phyloP scores from a whole-genome alignment of 2,113 vertebrate genomes.

The Otolemur garnettii region DNA sequence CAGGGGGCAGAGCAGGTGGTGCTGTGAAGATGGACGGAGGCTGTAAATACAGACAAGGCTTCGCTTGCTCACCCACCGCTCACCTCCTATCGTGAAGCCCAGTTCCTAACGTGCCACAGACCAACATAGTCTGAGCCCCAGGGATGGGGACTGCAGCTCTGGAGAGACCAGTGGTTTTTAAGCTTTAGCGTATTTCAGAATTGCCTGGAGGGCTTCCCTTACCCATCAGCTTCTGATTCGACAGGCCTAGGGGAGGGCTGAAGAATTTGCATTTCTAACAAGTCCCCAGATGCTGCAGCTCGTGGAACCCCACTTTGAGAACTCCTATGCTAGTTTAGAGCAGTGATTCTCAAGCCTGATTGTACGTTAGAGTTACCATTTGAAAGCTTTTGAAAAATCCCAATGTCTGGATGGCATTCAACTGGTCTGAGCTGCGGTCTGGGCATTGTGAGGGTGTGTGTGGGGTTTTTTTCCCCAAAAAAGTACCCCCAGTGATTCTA shows the following conservation, averaged over 20 bases:
- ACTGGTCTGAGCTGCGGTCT: neutral
- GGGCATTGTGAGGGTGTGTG: neutral
- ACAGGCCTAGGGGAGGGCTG: too few relatives aligned
- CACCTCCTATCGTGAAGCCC: too few relatives aligned
- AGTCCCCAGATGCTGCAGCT: too few relatives aligned
- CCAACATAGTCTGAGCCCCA: too few relatives aligned
- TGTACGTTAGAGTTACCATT: neutral
- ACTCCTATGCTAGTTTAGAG: neutral
- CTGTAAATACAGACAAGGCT: too few relatives aligned
- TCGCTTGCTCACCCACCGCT: too few relatives aligned
- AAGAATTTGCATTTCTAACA: neutral
- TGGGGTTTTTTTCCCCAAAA: neutral
- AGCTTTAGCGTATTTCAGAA: neutral
- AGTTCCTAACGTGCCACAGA: too few relatives aligned
- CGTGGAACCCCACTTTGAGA: slow-evolving; percentile 39
- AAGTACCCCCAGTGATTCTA: neutral
- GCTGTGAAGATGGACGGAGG: too few relatives aligned
- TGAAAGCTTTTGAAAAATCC: neutral
- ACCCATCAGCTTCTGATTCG: neutral
- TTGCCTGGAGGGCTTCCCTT: neutral
- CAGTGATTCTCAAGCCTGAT: accelerated
- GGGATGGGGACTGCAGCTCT: neutral
- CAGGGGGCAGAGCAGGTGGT: too few relatives aligned
- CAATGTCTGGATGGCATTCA: neutral
- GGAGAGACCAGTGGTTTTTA: neutral